A percentile compares a stretch with the other conserved stretches of the same genome.
Conservation (phyloP, 1,140 invertebrate species). For the Euborellia annulipes region DNA sequence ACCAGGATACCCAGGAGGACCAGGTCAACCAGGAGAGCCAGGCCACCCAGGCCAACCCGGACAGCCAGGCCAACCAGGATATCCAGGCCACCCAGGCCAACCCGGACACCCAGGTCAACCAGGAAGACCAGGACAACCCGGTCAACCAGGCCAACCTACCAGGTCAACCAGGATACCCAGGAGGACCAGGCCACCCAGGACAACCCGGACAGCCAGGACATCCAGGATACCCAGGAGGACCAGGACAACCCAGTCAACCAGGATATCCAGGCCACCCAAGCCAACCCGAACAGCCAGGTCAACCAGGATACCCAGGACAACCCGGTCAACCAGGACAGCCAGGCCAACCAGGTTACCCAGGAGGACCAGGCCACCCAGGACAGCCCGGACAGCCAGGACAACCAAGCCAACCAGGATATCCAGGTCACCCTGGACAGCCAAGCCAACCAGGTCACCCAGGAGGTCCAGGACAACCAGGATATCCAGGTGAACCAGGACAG, state of each 20-base stretch:
- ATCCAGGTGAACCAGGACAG: constrained; percentile 7
- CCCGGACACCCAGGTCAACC: constrained; percentile 16
- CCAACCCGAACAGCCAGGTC: constrained; percentile 1
- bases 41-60: constrained; percentile 8
- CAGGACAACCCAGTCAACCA: constrained; percentile 3
- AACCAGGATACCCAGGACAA: not conserved
- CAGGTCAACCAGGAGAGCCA: constrained; percentile 5
- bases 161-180: constrained; percentile 14
- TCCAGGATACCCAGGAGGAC: constrained; percentile 3
- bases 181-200: constrained; percentile 12
- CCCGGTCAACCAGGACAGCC: constrained; percentile 18
- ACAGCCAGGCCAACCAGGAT: constrained; percentile 6
- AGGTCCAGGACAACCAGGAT: constrained; percentile 2
- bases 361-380: constrained; percentile 17
- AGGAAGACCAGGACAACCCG: constrained; percentile 15
- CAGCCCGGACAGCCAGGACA: constrained; percentile 10
- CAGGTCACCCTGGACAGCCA: constrained; percentile 1
- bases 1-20: not conserved
- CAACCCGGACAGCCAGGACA: constrained; percentile 8
- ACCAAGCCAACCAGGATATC: constrained; percentile 1
- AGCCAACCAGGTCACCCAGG: constrained; percentile 17
- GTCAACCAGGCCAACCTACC: constrained; percentile 19
- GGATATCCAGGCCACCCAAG: too few relatives aligned
- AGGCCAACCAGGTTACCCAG: constrained; percentile 17
- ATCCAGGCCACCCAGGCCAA: constrained; percentile 12